Evolutionary conservation across 2,113 vertebrate genomes (phyloP), one percentile per base, ranked within the genome.

Genomic region (Labeo rohita): DNA sequence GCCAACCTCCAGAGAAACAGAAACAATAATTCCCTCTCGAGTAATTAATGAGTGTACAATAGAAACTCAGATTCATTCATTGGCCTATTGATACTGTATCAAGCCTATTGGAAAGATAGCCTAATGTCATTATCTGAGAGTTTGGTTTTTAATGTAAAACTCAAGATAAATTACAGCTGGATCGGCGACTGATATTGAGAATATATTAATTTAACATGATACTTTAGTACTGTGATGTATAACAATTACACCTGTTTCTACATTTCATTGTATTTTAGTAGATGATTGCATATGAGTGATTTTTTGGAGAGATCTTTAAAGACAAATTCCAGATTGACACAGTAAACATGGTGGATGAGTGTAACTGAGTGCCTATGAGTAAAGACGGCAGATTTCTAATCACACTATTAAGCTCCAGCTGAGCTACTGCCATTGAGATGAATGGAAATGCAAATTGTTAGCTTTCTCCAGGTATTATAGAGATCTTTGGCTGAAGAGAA

Each of bases 41-140:
- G 54, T 73, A 73, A 83, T 86, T 73, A 86, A 86, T 68, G 45
- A 86, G 36, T 0, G 34, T 45, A 49, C 12, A 74, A 74, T 16
- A 61, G 54, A 79, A 85, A 79, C 61, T 59, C 43, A 28, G 49
- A 77, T 63, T 73, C 56, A 50, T 68, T 75, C 9, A 52, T 45
- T 81, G 5, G 66, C 23, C 23, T 61, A 68, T 8, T 28, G 36
- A 80, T 66, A 56, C 81, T 56, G 49, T 18, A 28, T 43, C 73
- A 77, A 36, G 50, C 28, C 21, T 39, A 36, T 78, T 74, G 72
- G 45, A 23, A 74, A 49, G 45, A 49, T 23, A 49, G 16, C 8
- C 16, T 74, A 74, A 23, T 23, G n/a, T 13, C 45, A 49, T 23
- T 49, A 74, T 49, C 72, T 15, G 72, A 49, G 21, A 75, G 49